A percentile compares a stretch with the other conserved stretches of the same genome.
phyloP scores from a whole-genome alignment of 2,113 vertebrate species.

The Camelus dromedarius region DNA sequence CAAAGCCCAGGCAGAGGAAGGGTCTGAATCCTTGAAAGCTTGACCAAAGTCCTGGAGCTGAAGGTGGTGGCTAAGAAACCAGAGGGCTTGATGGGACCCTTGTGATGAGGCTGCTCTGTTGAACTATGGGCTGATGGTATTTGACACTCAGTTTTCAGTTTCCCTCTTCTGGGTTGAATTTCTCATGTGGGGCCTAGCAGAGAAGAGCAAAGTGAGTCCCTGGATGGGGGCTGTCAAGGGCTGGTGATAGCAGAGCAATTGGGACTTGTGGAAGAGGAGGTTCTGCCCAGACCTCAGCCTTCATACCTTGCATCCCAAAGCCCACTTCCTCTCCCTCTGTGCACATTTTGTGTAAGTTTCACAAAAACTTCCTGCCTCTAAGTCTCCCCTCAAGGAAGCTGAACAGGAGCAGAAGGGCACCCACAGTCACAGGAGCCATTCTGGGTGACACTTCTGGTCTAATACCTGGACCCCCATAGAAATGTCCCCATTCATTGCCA shows the following conservation, averaged over 20 bases:
- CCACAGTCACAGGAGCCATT: rapidly evolving
- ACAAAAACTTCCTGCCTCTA: neutral
- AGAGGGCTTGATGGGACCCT: neutral
- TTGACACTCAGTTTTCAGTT: neutral
- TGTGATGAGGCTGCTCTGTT: neutral
- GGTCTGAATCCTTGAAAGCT: neutral
- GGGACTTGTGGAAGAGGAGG: neutral
- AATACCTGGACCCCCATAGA: neutral
- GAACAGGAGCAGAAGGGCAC: neutral
- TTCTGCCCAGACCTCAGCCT: neutral
- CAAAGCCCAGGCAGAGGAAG: neutral
- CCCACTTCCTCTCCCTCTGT: too few relatives aligned
- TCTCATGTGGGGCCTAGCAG: neutral
- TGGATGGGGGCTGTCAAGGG: neutral
- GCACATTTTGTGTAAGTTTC: neutral
- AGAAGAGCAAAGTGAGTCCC: neutral
- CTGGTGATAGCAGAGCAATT: neutral
- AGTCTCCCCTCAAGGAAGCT: neutral
- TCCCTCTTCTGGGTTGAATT: neutral
- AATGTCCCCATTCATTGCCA: neutral
- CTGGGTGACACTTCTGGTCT: neutral
- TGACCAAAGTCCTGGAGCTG: neutral
- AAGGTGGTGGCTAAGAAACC: neutral
- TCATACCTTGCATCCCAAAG: neutral
- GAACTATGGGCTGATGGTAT: neutral